Percentiles rank a stretch among this genome's conserved stretches.
Evolutionary conservation across 2,797 vertebrate species (phyloP).

Genomic region (Xenops minutus): DNA sequence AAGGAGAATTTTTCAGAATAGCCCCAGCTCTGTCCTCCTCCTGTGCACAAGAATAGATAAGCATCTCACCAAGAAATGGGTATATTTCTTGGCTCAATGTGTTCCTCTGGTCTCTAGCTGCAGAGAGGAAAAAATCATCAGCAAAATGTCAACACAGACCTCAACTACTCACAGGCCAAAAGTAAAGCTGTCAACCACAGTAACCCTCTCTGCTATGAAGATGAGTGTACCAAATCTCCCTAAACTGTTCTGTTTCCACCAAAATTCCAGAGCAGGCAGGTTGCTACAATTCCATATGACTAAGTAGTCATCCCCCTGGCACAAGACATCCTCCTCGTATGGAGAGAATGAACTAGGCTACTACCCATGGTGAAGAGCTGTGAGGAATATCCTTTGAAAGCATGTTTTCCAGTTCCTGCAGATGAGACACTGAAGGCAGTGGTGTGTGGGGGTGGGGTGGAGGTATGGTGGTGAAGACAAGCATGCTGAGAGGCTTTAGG

Average conservation of each 20-base stretch:
- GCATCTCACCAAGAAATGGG: not conserved
- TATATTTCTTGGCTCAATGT: not conserved
- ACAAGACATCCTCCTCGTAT: not conserved
- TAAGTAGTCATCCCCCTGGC: not conserved
- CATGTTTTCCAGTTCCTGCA: not conserved
- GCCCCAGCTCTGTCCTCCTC: not conserved
- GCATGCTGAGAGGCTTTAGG: not conserved
- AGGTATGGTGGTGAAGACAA: not conserved
- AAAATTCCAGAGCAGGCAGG: not conserved
- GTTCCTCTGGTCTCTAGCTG: not conserved
- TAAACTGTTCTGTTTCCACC: not conserved
- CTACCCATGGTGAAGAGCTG: not conserved
- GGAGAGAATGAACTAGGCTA: not conserved
- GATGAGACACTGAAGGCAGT: not conserved
- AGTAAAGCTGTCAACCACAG: not conserved
- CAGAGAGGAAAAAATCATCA: not conserved
- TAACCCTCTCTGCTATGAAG: not conserved
- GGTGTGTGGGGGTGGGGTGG: too few relatives aligned
- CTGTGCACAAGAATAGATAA: not conserved
- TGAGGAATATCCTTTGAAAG: not conserved
- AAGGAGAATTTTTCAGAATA: not conserved
- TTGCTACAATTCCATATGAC: not conserved
- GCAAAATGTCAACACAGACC: not conserved
- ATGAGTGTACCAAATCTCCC: not conserved
- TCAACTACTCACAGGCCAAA: not conserved